These are phyloP conservation scores for Ypsolopha sequella DNA, from an alignment of 2,888 invertebrate species.

Conservation along the genomic window DNA sequence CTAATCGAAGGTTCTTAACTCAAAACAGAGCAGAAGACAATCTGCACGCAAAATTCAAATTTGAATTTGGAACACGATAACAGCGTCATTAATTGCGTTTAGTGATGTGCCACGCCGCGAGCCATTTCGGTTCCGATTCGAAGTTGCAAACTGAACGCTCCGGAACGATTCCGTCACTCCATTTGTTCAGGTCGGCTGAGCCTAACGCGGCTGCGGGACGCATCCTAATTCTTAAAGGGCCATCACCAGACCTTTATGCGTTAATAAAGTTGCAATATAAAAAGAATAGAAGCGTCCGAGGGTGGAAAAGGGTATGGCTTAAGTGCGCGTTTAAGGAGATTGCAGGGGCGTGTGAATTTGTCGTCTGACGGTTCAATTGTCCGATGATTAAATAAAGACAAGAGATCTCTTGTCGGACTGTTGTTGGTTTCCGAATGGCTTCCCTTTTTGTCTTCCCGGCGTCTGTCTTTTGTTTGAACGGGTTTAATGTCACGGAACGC, in stretches of 20 bases:
- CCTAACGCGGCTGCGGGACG: constrained; percentile 51
- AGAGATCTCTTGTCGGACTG: constrained; percentile 28
- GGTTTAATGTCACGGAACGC: background rate
- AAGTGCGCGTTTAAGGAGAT: constrained; percentile 68
- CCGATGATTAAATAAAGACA: constrained; percentile 62
- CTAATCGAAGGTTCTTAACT: background rate
- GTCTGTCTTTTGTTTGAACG: constrained; percentile 2
- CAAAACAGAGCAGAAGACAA: constrained; percentile 6
- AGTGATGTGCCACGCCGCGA: constrained; percentile 35
- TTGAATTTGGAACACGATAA: constrained; percentile 56
- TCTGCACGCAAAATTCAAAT: constrained; percentile 20
- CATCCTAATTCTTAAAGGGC: constrained; percentile 69
- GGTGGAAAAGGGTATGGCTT: constrained; percentile 66
- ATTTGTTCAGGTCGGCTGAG: constrained; percentile 60
- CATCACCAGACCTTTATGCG: constrained; percentile 69
- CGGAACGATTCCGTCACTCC: constrained; percentile 47
- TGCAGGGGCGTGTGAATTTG: constrained; percentile 68
- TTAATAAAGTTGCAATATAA: constrained; percentile 71
- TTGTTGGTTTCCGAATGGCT: constrained; percentile 14
- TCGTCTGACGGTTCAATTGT: constrained; percentile 58
- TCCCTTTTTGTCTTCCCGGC: constrained; percentile 16
- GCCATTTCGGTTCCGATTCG: constrained; percentile 12
- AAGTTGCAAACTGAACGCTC: constrained; percentile 11
- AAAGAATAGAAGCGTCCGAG: constrained; percentile 67
- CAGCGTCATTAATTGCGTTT: constrained; percentile 46